Base-by-base conservation (phyloP, 1,140 invertebrate species). In the Halictus rubicundus region DNA sequence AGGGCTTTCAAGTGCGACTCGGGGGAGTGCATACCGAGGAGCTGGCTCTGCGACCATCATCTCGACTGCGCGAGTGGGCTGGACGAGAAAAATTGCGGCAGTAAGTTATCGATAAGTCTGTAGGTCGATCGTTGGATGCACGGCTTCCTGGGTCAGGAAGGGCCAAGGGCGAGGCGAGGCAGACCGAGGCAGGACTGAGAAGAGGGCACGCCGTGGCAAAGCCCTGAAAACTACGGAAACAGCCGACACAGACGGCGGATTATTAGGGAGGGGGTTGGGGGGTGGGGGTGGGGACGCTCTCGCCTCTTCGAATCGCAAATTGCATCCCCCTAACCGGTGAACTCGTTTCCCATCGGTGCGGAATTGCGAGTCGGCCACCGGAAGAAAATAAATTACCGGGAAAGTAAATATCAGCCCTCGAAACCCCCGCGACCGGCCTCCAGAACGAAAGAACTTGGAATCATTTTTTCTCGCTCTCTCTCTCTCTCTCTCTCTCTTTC, bases 21-120 rank as follows among this genome's bases (percentile, higher is more conserved):
- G n/a, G 90, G 91, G n/a, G 85, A 90, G 68, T 94, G 93, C 79
- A 90, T 94, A 65, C 81, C 90, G 60, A 90, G 81, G 77, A 88
- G 68, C 39, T 95, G 95, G 95, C 90, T 96, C 12, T 98, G 97
- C 92, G 97, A 98, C 92, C 95, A 94, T 14, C 95, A 96, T 83
- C 90, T 93, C 61, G 95, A 96, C 87, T 97, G 96, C 88, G 80
- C 85, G 0, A 94, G 96, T 89, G 92, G 92, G 80, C 91, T 94
- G 87, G 96, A 97, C 87, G 92, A 95, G 90, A 94, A 94, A 72
- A 95, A 97, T 87, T 98, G 97, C 92, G 95, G 95, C 9, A 94
- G 94, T 75, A 95, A 95, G 86, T 89, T 86, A 39, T 84, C 39
- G 59, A 82, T 84, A 75, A 78, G 65, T 6, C 49, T 21, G 49